Conservation (phyloP, 2,113 vertebrate genomes). For the Tamias sibiricus region DNA sequence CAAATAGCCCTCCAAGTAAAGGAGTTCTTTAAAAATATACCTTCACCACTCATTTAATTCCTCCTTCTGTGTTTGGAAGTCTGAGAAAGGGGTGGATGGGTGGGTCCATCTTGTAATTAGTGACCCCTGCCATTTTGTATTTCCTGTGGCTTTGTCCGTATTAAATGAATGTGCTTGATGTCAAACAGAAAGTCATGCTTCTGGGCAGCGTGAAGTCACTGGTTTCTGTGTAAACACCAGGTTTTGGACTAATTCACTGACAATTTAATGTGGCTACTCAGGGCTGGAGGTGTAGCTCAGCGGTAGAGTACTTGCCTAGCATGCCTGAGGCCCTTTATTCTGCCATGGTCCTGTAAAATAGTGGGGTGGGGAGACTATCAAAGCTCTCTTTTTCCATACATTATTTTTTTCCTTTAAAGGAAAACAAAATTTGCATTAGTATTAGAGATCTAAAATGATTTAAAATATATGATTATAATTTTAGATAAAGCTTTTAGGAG, state of each 20-base stretch:
- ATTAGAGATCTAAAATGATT: slow-evolving; percentile 70
- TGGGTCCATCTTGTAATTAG: neutral
- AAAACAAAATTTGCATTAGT: slow-evolving; percentile 59
- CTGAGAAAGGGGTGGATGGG: neutral
- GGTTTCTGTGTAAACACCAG: neutral
- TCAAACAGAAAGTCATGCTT: neutral
- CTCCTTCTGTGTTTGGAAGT: slow-evolving; percentile 65
- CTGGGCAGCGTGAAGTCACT: neutral
- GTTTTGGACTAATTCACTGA: neutral
- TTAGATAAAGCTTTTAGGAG: slow-evolving; percentile 69
- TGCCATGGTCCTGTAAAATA: neutral
- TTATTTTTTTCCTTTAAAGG: slow-evolving; percentile 23
- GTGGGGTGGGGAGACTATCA: neutral
- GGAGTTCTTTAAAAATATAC: slow-evolving; percentile 67
- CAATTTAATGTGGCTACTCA: neutral
- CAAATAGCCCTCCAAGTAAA: slow-evolving; percentile 61
- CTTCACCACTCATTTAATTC: slow-evolving; percentile 43
- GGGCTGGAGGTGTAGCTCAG: neutral
- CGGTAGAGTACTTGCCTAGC: neutral
- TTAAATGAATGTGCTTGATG: slow-evolving; percentile 1
- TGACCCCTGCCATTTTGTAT: slow-evolving; percentile 41
- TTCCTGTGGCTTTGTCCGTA: slow-evolving; percentile 53
- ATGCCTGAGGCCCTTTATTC: no score
- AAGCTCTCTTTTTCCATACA: neutral
- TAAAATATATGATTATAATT: slow-evolving; percentile 70